These are phyloP conservation scores for Entomobrya proxima DNA, from an alignment of 2,888 invertebrate species.

Conservation along the genomic window DNA sequence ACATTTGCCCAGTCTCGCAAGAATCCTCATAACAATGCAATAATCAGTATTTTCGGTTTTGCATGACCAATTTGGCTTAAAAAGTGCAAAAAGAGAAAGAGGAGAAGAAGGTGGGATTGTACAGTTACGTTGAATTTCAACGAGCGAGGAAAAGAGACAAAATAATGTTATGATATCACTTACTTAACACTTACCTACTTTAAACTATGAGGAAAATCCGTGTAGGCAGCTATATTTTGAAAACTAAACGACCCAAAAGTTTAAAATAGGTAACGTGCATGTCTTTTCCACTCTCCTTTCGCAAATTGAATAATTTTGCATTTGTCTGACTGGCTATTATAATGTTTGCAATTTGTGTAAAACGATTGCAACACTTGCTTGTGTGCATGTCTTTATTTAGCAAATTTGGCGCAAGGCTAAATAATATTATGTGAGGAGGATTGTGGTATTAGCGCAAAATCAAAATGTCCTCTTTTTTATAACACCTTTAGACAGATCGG, in stretches of 20 bases:
- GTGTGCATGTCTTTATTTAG: not conserved
- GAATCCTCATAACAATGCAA: not conserved
- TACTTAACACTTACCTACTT: not conserved
- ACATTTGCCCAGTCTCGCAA: not conserved
- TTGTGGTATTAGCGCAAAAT: not conserved
- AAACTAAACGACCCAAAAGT: not conserved
- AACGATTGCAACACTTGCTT: not conserved
- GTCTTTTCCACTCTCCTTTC: not conserved
- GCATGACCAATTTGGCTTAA: slow-evolving; percentile 57
- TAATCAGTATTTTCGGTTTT: slow-evolving; percentile 29
- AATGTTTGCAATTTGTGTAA: not conserved
- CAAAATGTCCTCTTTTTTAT: slow-evolving; percentile 34
- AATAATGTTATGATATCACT: slow-evolving; percentile 37
- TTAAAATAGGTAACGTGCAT: not conserved
- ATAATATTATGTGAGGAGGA: not conserved
- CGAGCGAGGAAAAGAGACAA: slow-evolving; percentile 6
- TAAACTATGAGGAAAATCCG: slow-evolving; percentile 39
- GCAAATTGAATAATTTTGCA: not conserved
- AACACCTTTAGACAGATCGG: not conserved
- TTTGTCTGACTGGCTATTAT: not conserved
- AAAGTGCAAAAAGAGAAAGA: slow-evolving; percentile 27
- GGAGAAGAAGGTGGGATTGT: slow-evolving; percentile 51
- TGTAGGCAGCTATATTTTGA: slow-evolving; percentile 33
- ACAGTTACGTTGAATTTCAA: slow-evolving; percentile 43
- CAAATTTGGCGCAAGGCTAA: not conserved